Conservation (phyloP, 2,113 vertebrate genomes). For the Hoplias malabaricus region DNA sequence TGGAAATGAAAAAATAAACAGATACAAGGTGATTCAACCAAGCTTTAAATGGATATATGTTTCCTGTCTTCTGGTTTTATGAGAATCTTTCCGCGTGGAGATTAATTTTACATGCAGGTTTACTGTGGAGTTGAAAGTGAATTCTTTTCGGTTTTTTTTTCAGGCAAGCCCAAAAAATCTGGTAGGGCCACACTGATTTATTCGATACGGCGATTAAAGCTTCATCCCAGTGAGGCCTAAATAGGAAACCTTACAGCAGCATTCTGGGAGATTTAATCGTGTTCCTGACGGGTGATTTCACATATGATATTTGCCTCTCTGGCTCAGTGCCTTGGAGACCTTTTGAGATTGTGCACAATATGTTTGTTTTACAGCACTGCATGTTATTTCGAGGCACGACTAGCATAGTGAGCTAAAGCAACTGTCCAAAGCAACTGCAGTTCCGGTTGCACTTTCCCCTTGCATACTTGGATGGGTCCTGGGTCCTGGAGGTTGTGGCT, state of each 20-base stretch:
- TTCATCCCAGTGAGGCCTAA: background rate
- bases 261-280: background rate
- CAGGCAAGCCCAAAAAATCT: background rate
- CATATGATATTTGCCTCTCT: background rate
- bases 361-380: background rate
- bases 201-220: background rate
- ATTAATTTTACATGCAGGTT: background rate
- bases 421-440: background rate
- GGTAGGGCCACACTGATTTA: background rate
- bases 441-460: background rate
- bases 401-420: background rate
- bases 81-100: background rate
- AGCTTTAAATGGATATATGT: background rate
- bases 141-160: conserved; percentile 1
- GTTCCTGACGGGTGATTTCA: background rate
- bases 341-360: background rate
- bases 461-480: too few relatives aligned
- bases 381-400: background rate
- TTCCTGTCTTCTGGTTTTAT: conserved; percentile 5
- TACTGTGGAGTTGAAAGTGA: conserved; percentile 13
- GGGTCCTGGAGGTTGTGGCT: too few relatives aligned
- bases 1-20: background rate
- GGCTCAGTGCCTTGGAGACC: background rate
- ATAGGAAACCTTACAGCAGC: background rate
- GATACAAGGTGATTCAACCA: background rate